Evolutionary conservation across 2,888 invertebrate genomes (phyloP), one percentile per base, ranked within the genome.

Genomic region (Ichneumoninae sp.): DNA sequence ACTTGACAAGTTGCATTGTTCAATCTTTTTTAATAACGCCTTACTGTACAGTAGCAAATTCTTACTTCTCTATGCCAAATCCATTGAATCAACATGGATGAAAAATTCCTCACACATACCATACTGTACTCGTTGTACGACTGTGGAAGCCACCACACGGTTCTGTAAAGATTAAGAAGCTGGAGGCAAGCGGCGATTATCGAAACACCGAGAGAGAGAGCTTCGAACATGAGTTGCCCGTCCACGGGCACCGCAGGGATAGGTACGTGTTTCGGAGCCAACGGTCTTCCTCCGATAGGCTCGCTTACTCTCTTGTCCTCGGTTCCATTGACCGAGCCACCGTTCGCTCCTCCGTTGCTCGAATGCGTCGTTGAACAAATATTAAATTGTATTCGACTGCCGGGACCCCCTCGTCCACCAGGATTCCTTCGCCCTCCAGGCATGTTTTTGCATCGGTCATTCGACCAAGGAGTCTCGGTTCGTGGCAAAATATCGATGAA

Each of bases 61-160:
- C 16, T 47, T 47, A 47, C 16, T 13, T 3, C 44, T 16, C 1
- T 16, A 47, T 3, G 3, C 3, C 16, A 47, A 10, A 47, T 47
- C 13, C 3, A 16, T 16, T 0, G 1, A 47, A 47, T 47, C 10
- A 22, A 26, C 1, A 13, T 26, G 4, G 13, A 26, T 8, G 3
- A 13, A 33, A 10, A 13, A n/a, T 30, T 16, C 6, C 6, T 62
- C 7, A 33, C 1, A 79, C 95, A 94, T 94, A 98, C 99, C 96
- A 99, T 96, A 83, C 97, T 97, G 91, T 98, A 97, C 90, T 96
- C 96, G 83, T 97, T 97, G 92, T 98, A 97, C 0, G 98, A 98
- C 92, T 99, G 97, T 0, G 98, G 98, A 75, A 99, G 94, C 99
- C 99, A 99, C 98, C 99, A 99, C 16, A 98, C 97, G 1, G 98